These are phyloP conservation scores for Enoplosus armatus DNA, from an alignment of 2,797 vertebrate genomes.

Conservation along the genomic window DNA sequence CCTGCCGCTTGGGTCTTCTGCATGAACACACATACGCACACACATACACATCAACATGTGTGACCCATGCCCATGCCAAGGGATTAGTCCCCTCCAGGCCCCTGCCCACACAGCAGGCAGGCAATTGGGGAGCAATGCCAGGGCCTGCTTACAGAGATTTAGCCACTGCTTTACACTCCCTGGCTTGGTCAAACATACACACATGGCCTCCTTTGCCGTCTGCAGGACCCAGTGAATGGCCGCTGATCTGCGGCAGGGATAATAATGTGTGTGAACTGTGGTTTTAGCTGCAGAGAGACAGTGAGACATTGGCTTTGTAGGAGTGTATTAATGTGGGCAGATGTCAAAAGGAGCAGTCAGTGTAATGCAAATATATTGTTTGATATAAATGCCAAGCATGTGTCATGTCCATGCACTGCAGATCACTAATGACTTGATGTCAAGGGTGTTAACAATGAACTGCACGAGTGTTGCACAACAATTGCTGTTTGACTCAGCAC, in stretches of 20 bases:
- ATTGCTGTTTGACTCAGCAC: constrained; percentile 59
- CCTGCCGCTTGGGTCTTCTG: constrained; percentile 62
- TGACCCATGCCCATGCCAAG: constrained; percentile 68
- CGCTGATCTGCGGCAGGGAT: constrained; percentile 51
- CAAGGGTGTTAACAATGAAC: constrained; percentile 64
- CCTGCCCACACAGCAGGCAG: constrained; percentile 69
- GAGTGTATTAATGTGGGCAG: constrained; percentile 46
- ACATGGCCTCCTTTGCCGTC: constrained; percentile 62
- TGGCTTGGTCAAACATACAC: constrained; percentile 67
- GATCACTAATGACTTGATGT: constrained; percentile 65
- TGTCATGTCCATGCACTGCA: constrained; percentile 54
- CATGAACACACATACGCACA: constrained; percentile 13
- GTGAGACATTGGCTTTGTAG: constrained; percentile 23
- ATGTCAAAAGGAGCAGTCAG: constrained; percentile 62
- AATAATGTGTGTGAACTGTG: constrained; percentile 34
- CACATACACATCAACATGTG: constrained; percentile 67
- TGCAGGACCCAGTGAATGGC: constrained; percentile 30
- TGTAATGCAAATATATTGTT: constrained; percentile 57
- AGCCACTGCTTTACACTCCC: constrained; percentile 75
- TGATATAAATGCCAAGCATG: constrained; percentile 68
- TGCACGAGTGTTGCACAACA: constrained; percentile 57
- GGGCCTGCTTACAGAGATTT: constrained; percentile 82
- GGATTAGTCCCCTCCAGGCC: constrained; percentile 77
- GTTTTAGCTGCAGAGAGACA: constrained; percentile 32
- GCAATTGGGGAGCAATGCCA: constrained; percentile 75